Conservation (phyloP, 2,113 vertebrate genomes). For the Typhlomys cinereus region DNA sequence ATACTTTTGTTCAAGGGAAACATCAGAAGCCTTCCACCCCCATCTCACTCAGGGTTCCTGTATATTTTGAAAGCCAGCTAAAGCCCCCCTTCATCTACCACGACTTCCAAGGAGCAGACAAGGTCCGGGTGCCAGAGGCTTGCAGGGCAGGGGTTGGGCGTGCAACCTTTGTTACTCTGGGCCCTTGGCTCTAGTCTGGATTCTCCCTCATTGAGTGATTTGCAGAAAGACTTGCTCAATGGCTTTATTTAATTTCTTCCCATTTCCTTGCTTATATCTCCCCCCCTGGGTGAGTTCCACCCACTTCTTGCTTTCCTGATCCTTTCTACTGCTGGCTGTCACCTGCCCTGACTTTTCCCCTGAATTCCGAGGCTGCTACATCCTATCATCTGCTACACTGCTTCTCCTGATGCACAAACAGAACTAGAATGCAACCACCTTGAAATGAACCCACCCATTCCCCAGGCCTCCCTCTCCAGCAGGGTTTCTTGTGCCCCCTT, state of each 20-base stretch:
- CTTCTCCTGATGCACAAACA: not conserved
- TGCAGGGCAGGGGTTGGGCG: not conserved
- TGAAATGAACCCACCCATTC: not conserved
- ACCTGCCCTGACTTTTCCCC: not conserved
- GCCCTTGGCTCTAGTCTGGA: not conserved
- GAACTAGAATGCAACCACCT: not conserved
- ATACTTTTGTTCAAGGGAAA: not conserved
- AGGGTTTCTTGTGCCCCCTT: conserved; percentile 4
- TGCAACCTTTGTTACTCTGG: not conserved
- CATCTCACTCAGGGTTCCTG: not conserved
- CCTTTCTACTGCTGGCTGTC: not conserved
- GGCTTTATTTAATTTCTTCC: not conserved
- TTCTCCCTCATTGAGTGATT: not conserved
- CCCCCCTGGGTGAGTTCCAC: not conserved
- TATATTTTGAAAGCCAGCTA: not conserved
- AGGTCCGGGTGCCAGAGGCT: not conserved
- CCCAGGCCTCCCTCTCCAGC: not conserved
- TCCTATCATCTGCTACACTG: not conserved
- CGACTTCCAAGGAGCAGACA: conserved; percentile 4
- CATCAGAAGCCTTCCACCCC: not conserved
- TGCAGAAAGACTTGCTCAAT: not conserved
- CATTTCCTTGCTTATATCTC: not conserved
- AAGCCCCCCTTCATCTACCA: not conserved
- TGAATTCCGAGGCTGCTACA: not conserved
- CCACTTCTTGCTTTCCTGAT: not conserved